Percentiles rank a stretch among this genome's conserved stretches.
Conservation (phyloP, 2,888 invertebrate genomes). For the Latheticus oryzae region DNA sequence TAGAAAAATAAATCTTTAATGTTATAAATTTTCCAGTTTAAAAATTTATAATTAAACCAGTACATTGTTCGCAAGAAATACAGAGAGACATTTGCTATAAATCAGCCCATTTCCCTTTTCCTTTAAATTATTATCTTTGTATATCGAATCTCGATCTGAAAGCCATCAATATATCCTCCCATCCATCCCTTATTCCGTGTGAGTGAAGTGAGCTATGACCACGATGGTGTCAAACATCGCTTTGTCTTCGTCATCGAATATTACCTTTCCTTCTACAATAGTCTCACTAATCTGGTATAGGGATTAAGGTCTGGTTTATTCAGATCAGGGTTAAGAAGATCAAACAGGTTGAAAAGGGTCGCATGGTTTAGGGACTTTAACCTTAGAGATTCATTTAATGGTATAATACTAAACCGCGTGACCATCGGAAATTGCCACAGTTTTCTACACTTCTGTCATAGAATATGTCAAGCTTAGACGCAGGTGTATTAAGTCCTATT, state of each 20-base stretch:
- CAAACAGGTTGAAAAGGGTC: conserved; percentile 39
- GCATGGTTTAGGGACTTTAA: conserved; percentile 28
- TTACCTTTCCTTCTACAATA: conserved; percentile 1
- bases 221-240: conserved; percentile 26
- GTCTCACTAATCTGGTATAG: conserved; percentile 20
- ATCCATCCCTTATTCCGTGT: conserved; percentile 14
- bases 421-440: conserved; percentile 19
- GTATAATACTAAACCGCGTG: conserved; percentile 25
- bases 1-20: too few relatives aligned
- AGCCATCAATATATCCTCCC: conserved; percentile 12
- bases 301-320: conserved; percentile 36
- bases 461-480: conserved; percentile 16
- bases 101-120: conserved; percentile 2
- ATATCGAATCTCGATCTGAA: conserved; percentile 1
- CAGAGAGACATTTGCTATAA: too few relatives aligned
- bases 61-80: conserved; percentile 1
- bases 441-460: conserved; percentile 11
- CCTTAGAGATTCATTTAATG: conserved; percentile 28
- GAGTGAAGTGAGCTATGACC: conserved; percentile 25
- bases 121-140: conserved; percentile 2
- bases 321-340: conserved; percentile 39
- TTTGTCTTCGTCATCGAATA: conserved; percentile 28
- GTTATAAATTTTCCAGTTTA: too few relatives aligned
- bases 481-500: conserved; percentile 24
- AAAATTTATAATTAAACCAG: too few relatives aligned